Percentiles rank a stretch among this genome's conserved stretches.
These are phyloP conservation scores for Bombyx huttoni DNA, from an alignment of 2,888 invertebrate genomes.

Conservation along the genomic window DNA sequence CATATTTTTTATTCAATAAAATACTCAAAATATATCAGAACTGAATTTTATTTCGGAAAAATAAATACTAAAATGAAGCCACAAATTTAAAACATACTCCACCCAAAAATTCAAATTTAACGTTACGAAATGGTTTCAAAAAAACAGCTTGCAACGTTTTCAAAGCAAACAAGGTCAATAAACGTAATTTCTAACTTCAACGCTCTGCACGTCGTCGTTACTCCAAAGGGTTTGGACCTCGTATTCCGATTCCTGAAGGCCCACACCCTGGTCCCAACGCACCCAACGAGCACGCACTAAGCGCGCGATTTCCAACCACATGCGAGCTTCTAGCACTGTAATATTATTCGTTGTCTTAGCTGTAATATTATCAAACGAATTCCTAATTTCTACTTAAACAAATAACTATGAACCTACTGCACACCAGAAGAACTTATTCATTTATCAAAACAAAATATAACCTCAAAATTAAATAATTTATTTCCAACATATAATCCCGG, in stretches of 20 bases:
- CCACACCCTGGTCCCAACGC: slow-evolving; percentile 19
- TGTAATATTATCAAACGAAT: too few relatives aligned
- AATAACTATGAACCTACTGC: too few relatives aligned
- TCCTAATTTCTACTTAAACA: too few relatives aligned
- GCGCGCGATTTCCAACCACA: slow-evolving; percentile 37
- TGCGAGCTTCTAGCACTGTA: slow-evolving; percentile 37
- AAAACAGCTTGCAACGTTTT: not conserved
- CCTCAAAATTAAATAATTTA: too few relatives aligned
- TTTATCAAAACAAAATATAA: too few relatives aligned
- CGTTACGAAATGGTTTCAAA: not conserved
- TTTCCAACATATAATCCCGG: too few relatives aligned
- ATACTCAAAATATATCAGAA: not conserved
- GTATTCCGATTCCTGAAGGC: slow-evolving; percentile 16
- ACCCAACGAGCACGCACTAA: slow-evolving; percentile 44
- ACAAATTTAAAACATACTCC: too few relatives aligned
- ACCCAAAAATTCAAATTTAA: not conserved
- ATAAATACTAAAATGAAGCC: not conserved
- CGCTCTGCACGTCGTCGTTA: slow-evolving; percentile 49
- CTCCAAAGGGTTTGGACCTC: slow-evolving; percentile 52
- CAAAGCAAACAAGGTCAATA: slow-evolving; percentile 25
- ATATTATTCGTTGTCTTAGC: not conserved
- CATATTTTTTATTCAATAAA: not conserved
- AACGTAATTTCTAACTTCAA: slow-evolving; percentile 49
- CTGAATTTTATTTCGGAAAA: not conserved
- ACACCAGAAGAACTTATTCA: too few relatives aligned